Conservation (phyloP, 2,888 invertebrate genomes). For the Strigamia crassipes region DNA sequence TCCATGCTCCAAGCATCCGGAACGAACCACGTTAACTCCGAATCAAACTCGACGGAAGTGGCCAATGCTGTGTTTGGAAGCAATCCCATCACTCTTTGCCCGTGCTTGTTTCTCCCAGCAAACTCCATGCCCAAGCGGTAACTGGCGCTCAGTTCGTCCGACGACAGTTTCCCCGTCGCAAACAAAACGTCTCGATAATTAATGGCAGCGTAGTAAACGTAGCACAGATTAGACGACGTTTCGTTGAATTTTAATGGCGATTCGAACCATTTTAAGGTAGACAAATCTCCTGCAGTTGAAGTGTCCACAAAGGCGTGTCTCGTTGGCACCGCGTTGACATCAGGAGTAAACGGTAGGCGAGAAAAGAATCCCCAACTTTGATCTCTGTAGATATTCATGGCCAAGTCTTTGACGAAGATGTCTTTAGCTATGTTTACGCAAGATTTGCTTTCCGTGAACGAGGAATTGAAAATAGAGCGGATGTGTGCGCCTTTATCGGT, state of each 20-base stretch:
- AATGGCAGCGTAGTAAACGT: slow-evolving; percentile 59
- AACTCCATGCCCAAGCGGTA: slow-evolving; percentile 62
- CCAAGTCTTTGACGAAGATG: slow-evolving; percentile 70
- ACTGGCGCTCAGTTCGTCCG: slow-evolving; percentile 57
- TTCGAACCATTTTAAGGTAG: slow-evolving; percentile 54
- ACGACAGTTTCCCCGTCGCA: slow-evolving; percentile 53
- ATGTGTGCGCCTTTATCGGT: slow-evolving; percentile 56
- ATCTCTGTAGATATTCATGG: slow-evolving; percentile 80
- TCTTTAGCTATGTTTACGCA: slow-evolving; percentile 75
- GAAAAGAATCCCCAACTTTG: slow-evolving; percentile 86
- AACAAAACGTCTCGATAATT: slow-evolving; percentile 63
- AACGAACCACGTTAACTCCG: slow-evolving; percentile 57
- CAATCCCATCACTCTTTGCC: slow-evolving; percentile 58
- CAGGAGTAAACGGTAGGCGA: slow-evolving; percentile 69
- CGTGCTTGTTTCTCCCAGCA: slow-evolving; percentile 51
- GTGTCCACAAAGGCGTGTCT: slow-evolving; percentile 64
- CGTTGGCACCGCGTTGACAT: slow-evolving; percentile 51
- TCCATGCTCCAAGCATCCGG: slow-evolving; percentile 61
- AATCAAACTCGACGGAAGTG: slow-evolving; percentile 61
- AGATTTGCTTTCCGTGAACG: slow-evolving; percentile 72
- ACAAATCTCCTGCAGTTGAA: slow-evolving; percentile 61
- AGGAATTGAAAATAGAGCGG: slow-evolving; percentile 49
- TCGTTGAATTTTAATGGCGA: slow-evolving; percentile 7
- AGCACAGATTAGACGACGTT: slow-evolving; percentile 44
- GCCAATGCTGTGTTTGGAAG: slow-evolving; percentile 60